These are phyloP conservation scores for Molothrus aeneus DNA, from an alignment of 2,797 vertebrate species.

Conservation along the genomic window DNA sequence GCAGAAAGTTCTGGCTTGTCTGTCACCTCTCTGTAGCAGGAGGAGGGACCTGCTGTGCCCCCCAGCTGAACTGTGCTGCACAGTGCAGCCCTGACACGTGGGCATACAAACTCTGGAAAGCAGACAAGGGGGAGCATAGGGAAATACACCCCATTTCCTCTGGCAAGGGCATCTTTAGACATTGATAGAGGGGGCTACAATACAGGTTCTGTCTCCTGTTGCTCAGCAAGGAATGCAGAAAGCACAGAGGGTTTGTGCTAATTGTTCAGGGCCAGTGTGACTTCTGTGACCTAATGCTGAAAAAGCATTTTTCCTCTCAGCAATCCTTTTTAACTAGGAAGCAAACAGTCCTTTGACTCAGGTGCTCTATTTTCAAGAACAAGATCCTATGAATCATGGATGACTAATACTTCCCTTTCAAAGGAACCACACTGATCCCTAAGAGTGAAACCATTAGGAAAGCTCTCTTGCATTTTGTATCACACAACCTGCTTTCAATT, in stretches of 20 bases:
- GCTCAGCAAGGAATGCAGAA: not conserved
- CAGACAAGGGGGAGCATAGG: too few relatives aligned
- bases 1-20: not conserved
- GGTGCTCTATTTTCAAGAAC: not conserved
- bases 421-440: not conserved
- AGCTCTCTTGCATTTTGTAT: not conserved
- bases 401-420: not conserved
- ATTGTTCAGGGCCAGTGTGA: not conserved
- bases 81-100: not conserved
- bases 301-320: not conserved
- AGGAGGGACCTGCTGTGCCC: not conserved
- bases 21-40: not conserved
- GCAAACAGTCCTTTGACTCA: not conserved
- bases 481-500: not conserved
- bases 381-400: not conserved
- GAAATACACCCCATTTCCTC: not conserved
- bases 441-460: not conserved
- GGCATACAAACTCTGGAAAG: fast-evolving
- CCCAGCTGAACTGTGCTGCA: not conserved
- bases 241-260: not conserved
- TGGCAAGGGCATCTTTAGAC: not conserved
- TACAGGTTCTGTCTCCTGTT: not conserved
- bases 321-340: not conserved
- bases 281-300: not conserved
- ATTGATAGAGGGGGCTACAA: fast-evolving